phyloP scores from a whole-genome alignment of 2,888 invertebrate species.

The Smittia aterrima region DNA sequence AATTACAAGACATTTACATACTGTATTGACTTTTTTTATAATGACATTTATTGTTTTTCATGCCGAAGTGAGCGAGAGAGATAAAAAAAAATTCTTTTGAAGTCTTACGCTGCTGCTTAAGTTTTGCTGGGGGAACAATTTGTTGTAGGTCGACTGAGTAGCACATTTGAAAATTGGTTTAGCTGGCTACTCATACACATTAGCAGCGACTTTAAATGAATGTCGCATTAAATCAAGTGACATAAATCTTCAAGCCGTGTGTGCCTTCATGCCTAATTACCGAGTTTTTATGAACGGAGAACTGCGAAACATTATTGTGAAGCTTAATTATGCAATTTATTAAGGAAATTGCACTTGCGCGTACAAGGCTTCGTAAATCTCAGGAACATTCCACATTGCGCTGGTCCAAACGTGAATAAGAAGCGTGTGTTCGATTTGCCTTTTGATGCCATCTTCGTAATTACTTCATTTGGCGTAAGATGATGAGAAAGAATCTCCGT shows the following conservation, averaged over 20 bases:
- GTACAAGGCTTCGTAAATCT: background rate
- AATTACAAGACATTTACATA: conserved; percentile 41
- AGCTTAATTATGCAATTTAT: conserved; percentile 36
- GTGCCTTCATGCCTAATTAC: conserved; percentile 34
- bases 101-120: conserved; percentile 29
- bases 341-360: conserved; percentile 20
- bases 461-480: conserved; percentile 32
- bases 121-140: background rate
- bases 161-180: conserved; percentile 1
- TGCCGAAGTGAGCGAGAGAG: background rate
- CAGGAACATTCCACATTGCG: background rate
- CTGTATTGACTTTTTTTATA: conserved; percentile 31
- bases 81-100: conserved; percentile 37
- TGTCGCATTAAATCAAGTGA: conserved; percentile 24
- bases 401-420: background rate
- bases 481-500: background rate
- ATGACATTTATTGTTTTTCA: conserved; percentile 39
- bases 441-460: conserved; percentile 5
- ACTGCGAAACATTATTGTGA: conserved; percentile 29
- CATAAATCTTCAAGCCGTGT: conserved; percentile 29
- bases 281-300: conserved; percentile 18
- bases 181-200: background rate
- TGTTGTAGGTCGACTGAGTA: conserved; percentile 18
- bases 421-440: background rate
- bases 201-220: background rate